phyloP scores from a whole-genome alignment of 2,113 vertebrate species.

The Atlantisia rogersi region DNA sequence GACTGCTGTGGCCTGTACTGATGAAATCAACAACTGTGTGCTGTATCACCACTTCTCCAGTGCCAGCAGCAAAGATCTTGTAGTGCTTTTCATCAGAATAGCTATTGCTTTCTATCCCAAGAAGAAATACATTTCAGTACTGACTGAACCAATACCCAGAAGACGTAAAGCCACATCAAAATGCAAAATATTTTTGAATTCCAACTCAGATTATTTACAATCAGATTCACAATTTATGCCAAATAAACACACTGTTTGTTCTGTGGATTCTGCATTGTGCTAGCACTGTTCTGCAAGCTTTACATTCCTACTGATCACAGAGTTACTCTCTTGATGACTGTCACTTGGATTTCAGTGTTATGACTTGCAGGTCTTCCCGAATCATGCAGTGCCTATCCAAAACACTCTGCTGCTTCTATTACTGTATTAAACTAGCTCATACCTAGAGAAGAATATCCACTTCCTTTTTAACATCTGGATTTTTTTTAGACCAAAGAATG shows the following conservation, averaged over 20 bases:
- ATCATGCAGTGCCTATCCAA: background rate
- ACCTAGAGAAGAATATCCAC: slow-evolving; percentile 76
- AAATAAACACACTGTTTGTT: background rate
- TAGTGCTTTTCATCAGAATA: background rate
- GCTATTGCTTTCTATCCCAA: background rate
- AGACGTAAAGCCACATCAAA: background rate
- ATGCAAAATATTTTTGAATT: background rate
- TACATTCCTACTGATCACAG: background rate
- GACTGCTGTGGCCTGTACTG: background rate
- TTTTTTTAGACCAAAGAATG: slow-evolving; percentile 78
- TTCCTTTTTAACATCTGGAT: slow-evolving; percentile 75
- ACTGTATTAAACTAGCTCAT: slow-evolving; percentile 10
- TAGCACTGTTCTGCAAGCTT: background rate
- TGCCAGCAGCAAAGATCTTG: background rate
- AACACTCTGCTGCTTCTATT: slow-evolving; percentile 17
- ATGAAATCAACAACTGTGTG: background rate
- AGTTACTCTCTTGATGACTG: background rate
- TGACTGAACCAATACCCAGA: background rate
- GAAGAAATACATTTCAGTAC: background rate
- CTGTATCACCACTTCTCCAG: background rate
- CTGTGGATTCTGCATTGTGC: background rate
- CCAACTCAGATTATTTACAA: background rate
- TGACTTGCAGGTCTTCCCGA: background rate
- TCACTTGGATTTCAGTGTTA: background rate
- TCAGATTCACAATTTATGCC: background rate